Percentiles rank a stretch among this genome's conserved stretches.
These are phyloP conservation scores for Brachystomella parvula DNA, from an alignment of 1,140 invertebrate species.

Conservation along the genomic window DNA sequence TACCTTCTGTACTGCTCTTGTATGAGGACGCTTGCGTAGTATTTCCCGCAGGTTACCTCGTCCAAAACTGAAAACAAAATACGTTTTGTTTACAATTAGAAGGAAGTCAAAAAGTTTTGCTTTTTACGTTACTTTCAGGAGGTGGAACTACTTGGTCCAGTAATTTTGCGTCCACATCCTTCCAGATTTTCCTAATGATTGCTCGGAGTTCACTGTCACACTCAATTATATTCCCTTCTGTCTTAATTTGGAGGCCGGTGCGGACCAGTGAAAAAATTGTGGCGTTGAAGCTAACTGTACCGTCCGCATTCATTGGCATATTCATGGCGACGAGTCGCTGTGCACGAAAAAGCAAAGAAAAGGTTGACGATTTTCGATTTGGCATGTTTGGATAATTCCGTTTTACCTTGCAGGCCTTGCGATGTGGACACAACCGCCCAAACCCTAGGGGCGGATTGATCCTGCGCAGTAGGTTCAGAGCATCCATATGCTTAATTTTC, in stretches of 20 bases:
- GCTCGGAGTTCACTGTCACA: constrained; percentile 87
- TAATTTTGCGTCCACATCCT: constrained; percentile 86
- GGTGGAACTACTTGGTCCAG: constrained; percentile 98
- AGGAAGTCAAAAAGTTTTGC: neutral
- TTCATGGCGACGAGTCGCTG: constrained; percentile 97
- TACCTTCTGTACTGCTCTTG: constrained; percentile 99
- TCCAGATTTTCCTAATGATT: constrained; percentile 98
- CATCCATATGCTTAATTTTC: constrained; percentile 97
- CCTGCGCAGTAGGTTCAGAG: constrained; percentile 92
- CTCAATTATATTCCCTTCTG: constrained; percentile 94
- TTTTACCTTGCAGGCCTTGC: constrained; percentile 89
- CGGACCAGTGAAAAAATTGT: constrained; percentile 96
- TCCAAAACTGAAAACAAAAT: constrained; percentile 67
- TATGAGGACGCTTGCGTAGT: constrained; percentile 99
- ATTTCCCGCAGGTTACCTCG: constrained; percentile 99
- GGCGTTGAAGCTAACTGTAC: constrained; percentile 98
- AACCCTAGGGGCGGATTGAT: constrained; percentile 98
- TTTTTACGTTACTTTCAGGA: constrained; percentile 60
- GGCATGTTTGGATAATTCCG: neutral
- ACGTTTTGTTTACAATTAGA: neutral
- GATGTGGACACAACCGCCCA: constrained; percentile 96
- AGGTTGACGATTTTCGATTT: neutral
- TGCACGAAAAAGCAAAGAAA: constrained; percentile 38
- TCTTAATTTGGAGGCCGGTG: constrained; percentile 95
- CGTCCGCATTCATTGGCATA: constrained; percentile 98